These are phyloP conservation scores for Anas georgica DNA, from an alignment of 2,797 vertebrate genomes.

Conservation along the genomic window DNA sequence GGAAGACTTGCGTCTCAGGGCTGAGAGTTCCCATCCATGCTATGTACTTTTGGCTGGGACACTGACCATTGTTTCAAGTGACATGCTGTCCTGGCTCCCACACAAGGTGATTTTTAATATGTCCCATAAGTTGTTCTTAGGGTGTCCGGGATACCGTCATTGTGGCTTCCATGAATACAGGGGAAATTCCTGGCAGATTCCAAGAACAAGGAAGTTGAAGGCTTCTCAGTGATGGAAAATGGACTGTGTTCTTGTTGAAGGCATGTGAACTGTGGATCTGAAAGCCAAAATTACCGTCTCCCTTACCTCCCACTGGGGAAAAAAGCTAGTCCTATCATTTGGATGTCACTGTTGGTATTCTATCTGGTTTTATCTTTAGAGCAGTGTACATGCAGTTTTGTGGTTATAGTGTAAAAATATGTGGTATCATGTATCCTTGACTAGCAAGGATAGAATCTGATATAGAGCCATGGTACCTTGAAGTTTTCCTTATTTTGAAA, in stretches of 20 bases:
- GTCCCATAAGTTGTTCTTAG: neutral
- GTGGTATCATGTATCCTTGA: neutral
- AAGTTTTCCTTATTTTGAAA: neutral
- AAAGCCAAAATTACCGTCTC: neutral
- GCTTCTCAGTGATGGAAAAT: neutral
- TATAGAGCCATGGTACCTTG: neutral
- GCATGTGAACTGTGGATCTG: neutral
- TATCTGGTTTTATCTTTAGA: neutral
- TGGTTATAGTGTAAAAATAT: neutral
- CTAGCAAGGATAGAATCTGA: neutral
- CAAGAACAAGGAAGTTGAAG: neutral
- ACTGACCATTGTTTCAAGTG: slow-evolving; percentile 48
- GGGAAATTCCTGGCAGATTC: slow-evolving; percentile 14
- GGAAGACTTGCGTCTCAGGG: neutral
- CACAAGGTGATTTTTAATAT: neutral
- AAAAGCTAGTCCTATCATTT: neutral
- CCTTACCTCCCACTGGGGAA: neutral
- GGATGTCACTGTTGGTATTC: neutral
- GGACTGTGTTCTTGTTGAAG: neutral
- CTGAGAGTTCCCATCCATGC: slow-evolving; percentile 50
- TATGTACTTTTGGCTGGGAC: slow-evolving; percentile 22
- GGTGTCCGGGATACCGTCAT: neutral
- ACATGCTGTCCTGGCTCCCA: neutral
- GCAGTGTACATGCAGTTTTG: neutral
- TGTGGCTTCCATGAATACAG: neutral